Percentiles rank a stretch among this genome's conserved stretches.
Conservation (phyloP, 2,888 invertebrate species). For the Acrobasis repandana region DNA sequence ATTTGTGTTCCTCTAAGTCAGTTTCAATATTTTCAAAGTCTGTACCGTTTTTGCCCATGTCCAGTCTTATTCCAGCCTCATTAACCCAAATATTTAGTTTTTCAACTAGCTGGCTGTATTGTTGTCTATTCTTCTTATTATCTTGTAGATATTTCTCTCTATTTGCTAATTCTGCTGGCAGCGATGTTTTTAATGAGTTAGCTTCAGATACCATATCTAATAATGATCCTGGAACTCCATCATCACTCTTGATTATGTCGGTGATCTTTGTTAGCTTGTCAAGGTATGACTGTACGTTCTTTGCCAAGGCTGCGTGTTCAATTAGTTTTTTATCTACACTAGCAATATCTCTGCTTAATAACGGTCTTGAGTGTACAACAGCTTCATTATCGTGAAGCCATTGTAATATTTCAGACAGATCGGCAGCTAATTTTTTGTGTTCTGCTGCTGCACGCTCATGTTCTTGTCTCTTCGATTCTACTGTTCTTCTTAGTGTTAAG, state of each 20-base stretch:
- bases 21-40: constrained; percentile 93
- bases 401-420: constrained; percentile 91
- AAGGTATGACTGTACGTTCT: constrained; percentile 87
- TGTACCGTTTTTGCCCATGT: constrained; percentile 91
- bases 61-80: constrained; percentile 90
- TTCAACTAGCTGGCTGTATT: constrained; percentile 89
- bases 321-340: constrained; percentile 92
- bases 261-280: constrained; percentile 87
- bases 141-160: constrained; percentile 90
- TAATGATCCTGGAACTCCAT: constrained; percentile 90
- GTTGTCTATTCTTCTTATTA: constrained; percentile 89
- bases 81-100: constrained; percentile 92
- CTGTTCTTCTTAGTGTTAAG: constrained; percentile 88
- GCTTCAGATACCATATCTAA: constrained; percentile 94
- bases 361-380: constrained; percentile 90
- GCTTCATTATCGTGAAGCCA: constrained; percentile 93
- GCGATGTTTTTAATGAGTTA: constrained; percentile 87
- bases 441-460: constrained; percentile 94
- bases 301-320: constrained; percentile 87
- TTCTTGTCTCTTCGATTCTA: constrained; percentile 93
- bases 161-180: constrained; percentile 92
- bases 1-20: constrained; percentile 93
- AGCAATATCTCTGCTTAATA: constrained; percentile 89
- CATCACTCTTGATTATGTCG: constrained; percentile 88
- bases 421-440: constrained; percentile 91